Percentiles rank a stretch among this genome's conserved stretches.
These are phyloP conservation scores for Salmo trutta DNA, from an alignment of 2,797 vertebrate genomes.

Conservation along the genomic window DNA sequence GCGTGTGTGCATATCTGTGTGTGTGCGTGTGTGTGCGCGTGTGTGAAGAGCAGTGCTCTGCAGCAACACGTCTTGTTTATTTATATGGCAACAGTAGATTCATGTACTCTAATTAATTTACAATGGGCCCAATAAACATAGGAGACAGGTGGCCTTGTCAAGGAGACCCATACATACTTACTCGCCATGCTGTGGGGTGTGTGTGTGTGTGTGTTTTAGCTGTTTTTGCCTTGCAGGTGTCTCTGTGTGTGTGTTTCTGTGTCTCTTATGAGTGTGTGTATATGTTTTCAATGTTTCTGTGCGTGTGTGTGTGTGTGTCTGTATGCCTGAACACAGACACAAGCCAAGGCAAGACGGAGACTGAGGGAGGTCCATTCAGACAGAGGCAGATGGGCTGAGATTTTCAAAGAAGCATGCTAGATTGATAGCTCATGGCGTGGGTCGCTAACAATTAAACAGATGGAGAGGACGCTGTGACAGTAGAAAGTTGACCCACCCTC, in stretches of 20 bases:
- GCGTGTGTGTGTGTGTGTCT: not conserved
- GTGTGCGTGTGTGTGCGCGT: conserved; percentile 27
- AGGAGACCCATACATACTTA: not conserved
- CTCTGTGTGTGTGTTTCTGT: too few relatives aligned
- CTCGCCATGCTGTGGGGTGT: not conserved
- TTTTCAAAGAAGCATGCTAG: conserved; percentile 39
- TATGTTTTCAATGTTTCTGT: not conserved
- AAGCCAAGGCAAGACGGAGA: conserved; percentile 31
- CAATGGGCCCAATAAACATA: conserved; percentile 43
- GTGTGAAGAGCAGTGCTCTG: conserved; percentile 17
- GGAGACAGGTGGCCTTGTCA: conserved; percentile 33
- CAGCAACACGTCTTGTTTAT: conserved; percentile 35
- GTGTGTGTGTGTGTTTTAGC: not conserved
- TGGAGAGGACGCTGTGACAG: conserved; percentile 46
- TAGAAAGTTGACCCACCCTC: conserved; percentile 25
- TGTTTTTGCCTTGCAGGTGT: too few relatives aligned
- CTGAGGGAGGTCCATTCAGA: conserved; percentile 1
- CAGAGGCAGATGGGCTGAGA: conserved; percentile 40
- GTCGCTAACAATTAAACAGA: conserved; percentile 60
- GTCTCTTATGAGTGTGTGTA: too few relatives aligned
- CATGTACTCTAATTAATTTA: conserved; percentile 55
- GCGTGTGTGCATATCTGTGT: conserved; percentile 19
- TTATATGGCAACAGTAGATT: conserved; percentile 38
- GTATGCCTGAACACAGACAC: conserved; percentile 17
- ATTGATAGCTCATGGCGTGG: conserved; percentile 51